Conservation (phyloP, 2,888 invertebrate genomes). For the Drepanosiphum platanoidis region DNA sequence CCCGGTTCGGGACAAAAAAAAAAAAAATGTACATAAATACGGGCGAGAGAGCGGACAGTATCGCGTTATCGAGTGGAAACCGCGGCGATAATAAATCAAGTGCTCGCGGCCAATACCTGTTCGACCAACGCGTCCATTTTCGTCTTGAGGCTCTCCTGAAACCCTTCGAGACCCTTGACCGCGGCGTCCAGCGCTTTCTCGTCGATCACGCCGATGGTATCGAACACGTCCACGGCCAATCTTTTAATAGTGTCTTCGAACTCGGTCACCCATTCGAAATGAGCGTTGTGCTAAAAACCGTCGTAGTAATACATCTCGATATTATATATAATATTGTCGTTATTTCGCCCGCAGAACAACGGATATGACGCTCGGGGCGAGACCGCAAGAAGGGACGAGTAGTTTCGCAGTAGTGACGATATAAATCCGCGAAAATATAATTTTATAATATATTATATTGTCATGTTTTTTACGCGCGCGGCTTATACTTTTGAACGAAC, state of each 20-base stretch:
- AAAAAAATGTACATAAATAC: too few relatives aligned
- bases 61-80: not conserved
- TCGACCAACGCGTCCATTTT: slow-evolving; percentile 27
- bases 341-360: not conserved
- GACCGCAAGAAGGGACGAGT: not conserved
- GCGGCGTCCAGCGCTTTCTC: not conserved
- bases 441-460: too few relatives aligned
- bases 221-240: slow-evolving; percentile 20
- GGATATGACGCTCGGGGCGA: too few relatives aligned
- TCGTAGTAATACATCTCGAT: too few relatives aligned
- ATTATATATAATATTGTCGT: not conserved
- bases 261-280: slow-evolving; percentile 47
- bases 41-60: too few relatives aligned
- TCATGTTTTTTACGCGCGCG: too few relatives aligned
- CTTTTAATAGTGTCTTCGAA: not conserved
- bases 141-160: not conserved
- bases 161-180: slow-evolving; percentile 14
- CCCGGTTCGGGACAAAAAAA: too few relatives aligned
- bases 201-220: not conserved
- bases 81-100: too few relatives aligned
- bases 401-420: too few relatives aligned
- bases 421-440: too few relatives aligned
- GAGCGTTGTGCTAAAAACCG: slow-evolving; percentile 29
- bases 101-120: not conserved
- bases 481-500: too few relatives aligned